Conservation (phyloP, 2,113 vertebrate genomes). For the Anser cygnoides region DNA sequence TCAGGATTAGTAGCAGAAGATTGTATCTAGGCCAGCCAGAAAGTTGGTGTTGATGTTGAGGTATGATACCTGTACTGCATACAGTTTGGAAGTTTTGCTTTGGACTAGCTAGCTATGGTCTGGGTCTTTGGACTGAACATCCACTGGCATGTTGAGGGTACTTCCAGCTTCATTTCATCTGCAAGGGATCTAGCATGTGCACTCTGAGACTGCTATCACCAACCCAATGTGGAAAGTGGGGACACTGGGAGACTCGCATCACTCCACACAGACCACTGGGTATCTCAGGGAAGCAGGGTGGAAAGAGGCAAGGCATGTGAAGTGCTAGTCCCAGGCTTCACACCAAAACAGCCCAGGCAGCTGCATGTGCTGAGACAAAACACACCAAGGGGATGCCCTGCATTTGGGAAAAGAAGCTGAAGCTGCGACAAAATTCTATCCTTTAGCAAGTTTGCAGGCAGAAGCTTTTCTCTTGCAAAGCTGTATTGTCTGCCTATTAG, state of each 20-base stretch:
- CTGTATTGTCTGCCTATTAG: not conserved
- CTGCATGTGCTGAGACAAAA: not conserved
- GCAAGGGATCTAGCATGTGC: accelerated
- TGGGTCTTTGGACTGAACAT: not conserved
- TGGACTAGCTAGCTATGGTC: not conserved
- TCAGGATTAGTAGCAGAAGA: not conserved
- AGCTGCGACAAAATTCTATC: not conserved
- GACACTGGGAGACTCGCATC: not conserved
- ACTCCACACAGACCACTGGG: not conserved
- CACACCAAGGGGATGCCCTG: not conserved
- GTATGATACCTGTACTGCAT: not conserved
- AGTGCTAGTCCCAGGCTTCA: not conserved
- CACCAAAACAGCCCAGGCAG: not conserved
- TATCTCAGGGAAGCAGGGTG: not conserved
- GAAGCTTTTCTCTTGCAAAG: not conserved
- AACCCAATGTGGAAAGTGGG: accelerated
- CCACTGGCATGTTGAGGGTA: not conserved
- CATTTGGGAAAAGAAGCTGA: not conserved
- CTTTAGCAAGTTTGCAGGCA: not conserved
- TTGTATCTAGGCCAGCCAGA: not conserved
- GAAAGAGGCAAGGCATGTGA: not conserved
- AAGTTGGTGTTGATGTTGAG: not conserved
- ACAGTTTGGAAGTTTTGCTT: not conserved
- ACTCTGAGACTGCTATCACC: not conserved
- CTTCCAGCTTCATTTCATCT: not conserved